Percentiles rank a stretch among this genome's conserved stretches.
These are phyloP conservation scores for Hapalemur alaotrensis DNA, from an alignment of 2,797 vertebrate species.

Conservation along the genomic window DNA sequence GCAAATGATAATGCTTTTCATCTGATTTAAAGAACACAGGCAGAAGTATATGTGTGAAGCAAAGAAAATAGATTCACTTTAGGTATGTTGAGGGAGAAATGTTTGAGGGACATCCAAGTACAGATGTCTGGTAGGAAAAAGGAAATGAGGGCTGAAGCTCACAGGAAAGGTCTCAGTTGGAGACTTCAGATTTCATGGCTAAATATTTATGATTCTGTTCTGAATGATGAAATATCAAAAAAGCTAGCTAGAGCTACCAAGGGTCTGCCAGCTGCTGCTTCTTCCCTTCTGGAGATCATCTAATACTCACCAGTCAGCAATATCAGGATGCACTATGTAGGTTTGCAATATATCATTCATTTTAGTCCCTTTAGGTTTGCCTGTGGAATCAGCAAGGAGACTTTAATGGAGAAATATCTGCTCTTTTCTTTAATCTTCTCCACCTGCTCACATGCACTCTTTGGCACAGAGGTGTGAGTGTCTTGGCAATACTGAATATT, in stretches of 20 bases:
- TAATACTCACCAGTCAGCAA: neutral
- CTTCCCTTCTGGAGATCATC: neutral
- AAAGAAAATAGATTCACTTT: neutral
- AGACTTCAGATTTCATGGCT: constrained; percentile 1
- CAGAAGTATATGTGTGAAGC: neutral
- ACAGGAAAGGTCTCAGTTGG: neutral
- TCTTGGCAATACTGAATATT: neutral
- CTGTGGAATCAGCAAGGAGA: neutral
- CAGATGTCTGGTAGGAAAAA: neutral
- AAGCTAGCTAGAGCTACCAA: neutral
- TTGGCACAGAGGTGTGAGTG: neutral
- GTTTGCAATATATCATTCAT: neutral
- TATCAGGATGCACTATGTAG: neutral
- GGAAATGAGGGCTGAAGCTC: neutral
- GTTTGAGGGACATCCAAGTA: neutral
- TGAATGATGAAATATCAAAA: neutral
- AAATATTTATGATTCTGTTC: neutral
- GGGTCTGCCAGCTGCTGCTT: neutral
- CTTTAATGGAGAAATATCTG: neutral
- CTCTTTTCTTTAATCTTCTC: neutral
- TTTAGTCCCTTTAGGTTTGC: neutral
- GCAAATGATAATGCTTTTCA: neutral
- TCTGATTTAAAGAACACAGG: neutral
- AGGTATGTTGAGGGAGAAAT: neutral
- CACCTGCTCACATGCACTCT: neutral